A percentile compares a stretch with the other conserved stretches of the same genome.
Conservation (phyloP, 2,888 invertebrate genomes). For the Sesamia inferens region DNA sequence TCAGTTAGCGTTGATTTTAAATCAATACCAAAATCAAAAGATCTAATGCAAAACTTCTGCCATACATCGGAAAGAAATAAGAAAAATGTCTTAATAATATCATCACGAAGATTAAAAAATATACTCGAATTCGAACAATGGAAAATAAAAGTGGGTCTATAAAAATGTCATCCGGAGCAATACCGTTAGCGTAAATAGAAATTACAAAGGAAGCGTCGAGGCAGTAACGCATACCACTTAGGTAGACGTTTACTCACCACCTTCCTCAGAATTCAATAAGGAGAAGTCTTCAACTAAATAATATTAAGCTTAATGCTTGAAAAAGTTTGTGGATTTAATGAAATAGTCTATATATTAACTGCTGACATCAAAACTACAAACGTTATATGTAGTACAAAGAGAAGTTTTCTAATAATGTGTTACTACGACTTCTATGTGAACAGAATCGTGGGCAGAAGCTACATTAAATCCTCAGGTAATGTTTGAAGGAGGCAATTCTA, state of each 20-base stretch:
- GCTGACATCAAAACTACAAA: neutral
- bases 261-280: conserved; percentile 24
- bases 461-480: too few species aligned
- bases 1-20: neutral
- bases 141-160: conserved; percentile 12
- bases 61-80: neutral
- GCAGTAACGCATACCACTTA: conserved; percentile 15
- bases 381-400: neutral
- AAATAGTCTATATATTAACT: neutral
- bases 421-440: neutral
- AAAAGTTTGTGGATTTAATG: neutral
- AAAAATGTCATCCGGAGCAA: conserved; percentile 34
- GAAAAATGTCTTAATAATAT: conserved; percentile 10
- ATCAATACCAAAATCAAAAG: neutral
- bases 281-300: conserved; percentile 22
- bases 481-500: neutral
- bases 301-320: conserved; percentile 12
- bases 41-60: neutral
- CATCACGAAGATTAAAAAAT: conserved; percentile 19
- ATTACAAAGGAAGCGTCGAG: conserved; percentile 32
- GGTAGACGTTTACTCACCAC: conserved; percentile 16
- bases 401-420: neutral
- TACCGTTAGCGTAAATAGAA: conserved; percentile 28
- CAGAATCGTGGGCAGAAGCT: neutral
- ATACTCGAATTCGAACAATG: conserved; percentile 33